Evolutionary conservation across 2,797 vertebrate species (phyloP).

Genomic region (Dryobates pubescens): DNA sequence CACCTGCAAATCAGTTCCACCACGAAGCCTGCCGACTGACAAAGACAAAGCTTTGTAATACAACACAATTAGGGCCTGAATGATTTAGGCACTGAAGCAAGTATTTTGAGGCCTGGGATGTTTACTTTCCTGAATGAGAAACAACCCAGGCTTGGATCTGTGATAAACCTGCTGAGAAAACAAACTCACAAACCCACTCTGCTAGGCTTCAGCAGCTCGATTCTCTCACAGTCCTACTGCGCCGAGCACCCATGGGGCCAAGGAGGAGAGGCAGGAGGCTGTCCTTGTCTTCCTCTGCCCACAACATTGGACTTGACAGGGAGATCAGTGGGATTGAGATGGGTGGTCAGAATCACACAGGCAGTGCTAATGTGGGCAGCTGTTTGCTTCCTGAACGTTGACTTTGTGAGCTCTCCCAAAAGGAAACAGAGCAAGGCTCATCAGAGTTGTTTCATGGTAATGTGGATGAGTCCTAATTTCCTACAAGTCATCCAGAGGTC

Average conservation of each 20-base stretch:
- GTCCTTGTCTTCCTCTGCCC: neutral
- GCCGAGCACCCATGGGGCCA: rapidly evolving
- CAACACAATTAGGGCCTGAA: slow-evolving; percentile 49
- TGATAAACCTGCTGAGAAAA: neutral
- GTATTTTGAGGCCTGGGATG: neutral
- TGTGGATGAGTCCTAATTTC: neutral
- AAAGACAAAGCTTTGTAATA: slow-evolving; percentile 51
- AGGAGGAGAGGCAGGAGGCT: neutral
- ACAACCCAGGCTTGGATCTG: neutral
- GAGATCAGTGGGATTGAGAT: neutral
- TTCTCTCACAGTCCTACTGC: neutral
- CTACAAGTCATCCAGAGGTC: neutral
- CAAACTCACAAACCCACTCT: neutral
- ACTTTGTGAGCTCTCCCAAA: neutral
- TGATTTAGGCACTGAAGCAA: slow-evolving; percentile 50
- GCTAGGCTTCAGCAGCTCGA: neutral
- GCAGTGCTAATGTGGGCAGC: neutral
- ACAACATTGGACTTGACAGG: rapidly evolving
- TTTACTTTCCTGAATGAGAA: slow-evolving; percentile 27
- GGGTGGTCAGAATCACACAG: neutral
- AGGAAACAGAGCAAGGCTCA: neutral
- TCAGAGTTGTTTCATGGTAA: neutral
- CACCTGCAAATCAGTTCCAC: slow-evolving; percentile 33
- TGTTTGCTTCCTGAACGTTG: neutral
- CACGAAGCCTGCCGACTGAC: neutral